Evolutionary conservation across 35 echinoderm and acorn worm species (phyloP).

Genomic region (Ptychodera flava): DNA sequence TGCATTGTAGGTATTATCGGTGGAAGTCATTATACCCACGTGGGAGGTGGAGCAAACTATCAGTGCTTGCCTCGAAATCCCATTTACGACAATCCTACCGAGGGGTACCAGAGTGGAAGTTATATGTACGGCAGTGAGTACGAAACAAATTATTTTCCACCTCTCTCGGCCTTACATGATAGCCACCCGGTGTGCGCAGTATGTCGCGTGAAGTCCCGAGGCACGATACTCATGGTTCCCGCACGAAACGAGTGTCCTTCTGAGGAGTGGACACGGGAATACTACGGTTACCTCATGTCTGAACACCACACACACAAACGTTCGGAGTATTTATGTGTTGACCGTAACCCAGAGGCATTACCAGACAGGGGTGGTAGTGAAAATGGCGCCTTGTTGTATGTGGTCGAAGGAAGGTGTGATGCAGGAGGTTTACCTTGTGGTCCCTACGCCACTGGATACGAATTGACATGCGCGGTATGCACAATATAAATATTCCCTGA

Average conservation of each 20-base stretch:
- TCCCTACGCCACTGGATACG: slow-evolving; percentile 25
- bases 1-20: slow-evolving; percentile 19
- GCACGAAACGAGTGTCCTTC: slow-evolving; percentile 20
- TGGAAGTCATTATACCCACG: slow-evolving; percentile 26
- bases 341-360: slow-evolving; percentile 21
- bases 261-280: not conserved
- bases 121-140: slow-evolving; percentile 33
- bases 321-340: slow-evolving; percentile 31
- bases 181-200: slow-evolving; percentile 28
- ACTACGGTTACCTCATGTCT: slow-evolving; percentile 41
- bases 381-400: slow-evolving; percentile 30
- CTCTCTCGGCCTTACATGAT: slow-evolving; percentile 11
- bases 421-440: slow-evolving; percentile 30
- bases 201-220: slow-evolving; percentile 16
- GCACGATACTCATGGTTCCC: slow-evolving; percentile 14
- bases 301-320: slow-evolving; percentile 17
- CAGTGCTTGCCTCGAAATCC: slow-evolving; percentile 23
- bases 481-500: too few relatives aligned
- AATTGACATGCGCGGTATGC: slow-evolving; percentile 42
- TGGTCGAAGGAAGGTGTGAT: slow-evolving; percentile 10
- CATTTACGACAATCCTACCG: slow-evolving; percentile 1
- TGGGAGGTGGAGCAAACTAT: slow-evolving; percentile 29
- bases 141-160: slow-evolving; percentile 7
- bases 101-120: slow-evolving; percentile 8
- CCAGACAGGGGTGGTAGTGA: slow-evolving; percentile 12